Evolutionary conservation across 1,140 invertebrate genomes (phyloP).

Genomic region (Eupristina koningsbergeri): DNA sequence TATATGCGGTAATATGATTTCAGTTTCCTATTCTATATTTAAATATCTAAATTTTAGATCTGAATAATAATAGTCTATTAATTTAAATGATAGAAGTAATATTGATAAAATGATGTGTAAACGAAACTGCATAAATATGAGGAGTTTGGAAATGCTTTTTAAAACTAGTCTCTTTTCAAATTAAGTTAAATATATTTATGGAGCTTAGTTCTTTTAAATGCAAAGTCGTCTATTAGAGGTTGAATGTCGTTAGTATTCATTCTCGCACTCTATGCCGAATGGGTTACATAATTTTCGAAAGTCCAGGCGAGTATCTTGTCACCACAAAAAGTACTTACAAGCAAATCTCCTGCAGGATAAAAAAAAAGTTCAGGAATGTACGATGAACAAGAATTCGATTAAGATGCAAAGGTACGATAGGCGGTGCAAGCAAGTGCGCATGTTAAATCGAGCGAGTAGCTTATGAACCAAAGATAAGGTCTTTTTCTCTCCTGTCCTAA

Average conservation of each 20-base stretch:
- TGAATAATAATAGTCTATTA: too few relatives aligned
- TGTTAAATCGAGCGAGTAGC: constrained; percentile 44
- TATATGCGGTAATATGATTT: too few relatives aligned
- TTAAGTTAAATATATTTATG: background rate
- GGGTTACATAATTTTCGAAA: constrained; percentile 6
- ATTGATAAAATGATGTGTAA: background rate
- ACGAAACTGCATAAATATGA: background rate
- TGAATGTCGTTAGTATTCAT: background rate
- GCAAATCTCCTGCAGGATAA: background rate
- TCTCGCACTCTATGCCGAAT: background rate
- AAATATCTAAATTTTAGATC: too few relatives aligned
- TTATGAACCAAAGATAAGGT: constrained; percentile 38
- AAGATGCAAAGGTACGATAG: constrained; percentile 46
- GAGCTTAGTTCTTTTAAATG: background rate
- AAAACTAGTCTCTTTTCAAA: background rate
- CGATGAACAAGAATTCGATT: constrained; percentile 47
- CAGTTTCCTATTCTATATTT: too few relatives aligned
- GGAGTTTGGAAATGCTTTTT: background rate
- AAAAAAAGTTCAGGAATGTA: constrained; percentile 11
- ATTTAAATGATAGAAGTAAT: too few relatives aligned
- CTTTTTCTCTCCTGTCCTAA: background rate
- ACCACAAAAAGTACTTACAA: background rate
- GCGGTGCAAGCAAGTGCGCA: constrained; percentile 33
- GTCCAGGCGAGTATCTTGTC: background rate
- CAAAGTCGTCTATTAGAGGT: background rate